Base-by-base conservation (phyloP, 2,113 vertebrate species). In the Brachypteracias leptosomus region DNA sequence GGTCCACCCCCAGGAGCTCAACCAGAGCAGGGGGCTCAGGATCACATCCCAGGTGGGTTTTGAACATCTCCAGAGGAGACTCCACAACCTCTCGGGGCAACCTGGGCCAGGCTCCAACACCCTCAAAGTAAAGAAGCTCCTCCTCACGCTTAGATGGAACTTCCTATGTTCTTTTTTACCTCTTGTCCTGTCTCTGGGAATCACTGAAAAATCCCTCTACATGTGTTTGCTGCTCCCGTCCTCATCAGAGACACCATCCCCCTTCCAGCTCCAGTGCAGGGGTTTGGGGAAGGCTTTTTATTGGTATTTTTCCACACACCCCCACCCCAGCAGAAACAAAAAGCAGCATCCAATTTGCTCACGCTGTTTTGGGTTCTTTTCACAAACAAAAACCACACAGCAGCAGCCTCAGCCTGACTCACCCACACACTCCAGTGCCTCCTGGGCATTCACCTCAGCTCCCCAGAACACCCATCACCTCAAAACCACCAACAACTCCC, bases 211-310 rank as follows among this genome's bases (percentile, higher is more conserved):
- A 59, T 19, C 36, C 62, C 61, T 52, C 51, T 75, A 40, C 38
- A 1, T 1, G 31, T 20, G 85, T 33, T 51, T 62, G 51, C 72
- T 58, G 51, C 55, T 54, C 6, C 20, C 26, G n/a, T 21, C 57
- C 44, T 59, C 54, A 29, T 4, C 61, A 40, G 33, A 61, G 20
- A 21, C 49, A 71, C 4, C 4, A 2, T 9, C 17, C 33, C 58
- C 22, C 51, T 21, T 1, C 38, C 2, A 52, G 31, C 44, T 70
- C 42, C 26, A 38, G 13, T 1, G 1, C 3, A 3, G 29, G 25
- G 17, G 3, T 6, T 66, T 52, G n/a, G 46, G 62, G 33, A 16
- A 14, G 21, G 12, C 1, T 21, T 63, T 15, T n/a, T 46, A 21
- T 5, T 51, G 31, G 7, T 35, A 1, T 16, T 52, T 52, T 31